Percentiles rank a stretch among this genome's conserved stretches.
These are phyloP conservation scores for Neodiprion pinetum DNA, from an alignment of 1,140 invertebrate species.

Conservation along the genomic window DNA sequence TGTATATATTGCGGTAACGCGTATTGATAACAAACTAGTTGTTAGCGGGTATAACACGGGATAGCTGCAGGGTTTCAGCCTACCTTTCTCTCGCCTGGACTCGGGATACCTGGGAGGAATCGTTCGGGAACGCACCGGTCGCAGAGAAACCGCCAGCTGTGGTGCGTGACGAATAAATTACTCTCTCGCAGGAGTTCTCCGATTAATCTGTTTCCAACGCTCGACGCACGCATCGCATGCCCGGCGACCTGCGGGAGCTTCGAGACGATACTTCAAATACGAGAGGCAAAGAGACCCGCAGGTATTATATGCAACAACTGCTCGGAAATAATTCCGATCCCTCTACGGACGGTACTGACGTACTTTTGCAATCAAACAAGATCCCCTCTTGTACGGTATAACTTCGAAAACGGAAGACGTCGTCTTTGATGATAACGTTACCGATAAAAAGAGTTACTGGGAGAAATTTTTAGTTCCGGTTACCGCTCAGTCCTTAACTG, in stretches of 20 bases:
- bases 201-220: neutral
- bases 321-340: neutral
- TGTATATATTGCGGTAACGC: too few relatives aligned
- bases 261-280: neutral
- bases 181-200: neutral
- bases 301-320: neutral
- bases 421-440: neutral
- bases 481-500: too few relatives aligned
- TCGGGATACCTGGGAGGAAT: neutral
- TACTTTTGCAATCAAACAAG: neutral
- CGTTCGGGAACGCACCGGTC: neutral
- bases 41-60: neutral
- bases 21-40: too few relatives aligned
- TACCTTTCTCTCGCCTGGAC: neutral
- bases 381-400: neutral
- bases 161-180: slow-evolving; percentile 5
- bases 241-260: neutral
- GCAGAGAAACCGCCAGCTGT: slow-evolving; percentile 3
- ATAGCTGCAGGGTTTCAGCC: neutral
- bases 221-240: neutral
- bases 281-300: neutral
- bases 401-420: neutral
- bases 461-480: too few relatives aligned
- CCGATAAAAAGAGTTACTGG: neutral
- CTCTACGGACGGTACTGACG: neutral